phyloP scores from a whole-genome alignment of 2,888 invertebrate species.

The Ophion slaviceki region DNA sequence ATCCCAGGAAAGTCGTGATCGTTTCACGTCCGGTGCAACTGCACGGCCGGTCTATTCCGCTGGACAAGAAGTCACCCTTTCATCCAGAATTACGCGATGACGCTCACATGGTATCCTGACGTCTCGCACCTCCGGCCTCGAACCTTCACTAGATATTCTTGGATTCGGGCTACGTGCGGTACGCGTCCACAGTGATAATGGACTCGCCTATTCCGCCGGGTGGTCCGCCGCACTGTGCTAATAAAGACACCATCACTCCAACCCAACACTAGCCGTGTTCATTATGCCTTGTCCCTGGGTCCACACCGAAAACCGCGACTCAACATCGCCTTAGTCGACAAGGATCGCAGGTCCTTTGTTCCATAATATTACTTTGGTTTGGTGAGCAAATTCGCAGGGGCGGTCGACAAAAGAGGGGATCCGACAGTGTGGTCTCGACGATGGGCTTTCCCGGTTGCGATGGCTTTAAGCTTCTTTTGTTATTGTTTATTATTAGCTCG shows the following conservation, averaged over 20 bases:
- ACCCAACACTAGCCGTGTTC: not conserved
- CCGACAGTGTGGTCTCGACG: not conserved
- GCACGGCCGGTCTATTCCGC: conserved; percentile 45
- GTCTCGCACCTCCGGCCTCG: not conserved
- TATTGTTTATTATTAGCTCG: not conserved
- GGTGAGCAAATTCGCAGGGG: not conserved
- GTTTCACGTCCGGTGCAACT: conserved; percentile 61
- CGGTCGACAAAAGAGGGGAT: not conserved
- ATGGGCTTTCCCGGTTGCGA: not conserved
- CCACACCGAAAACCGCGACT: conserved; percentile 12
- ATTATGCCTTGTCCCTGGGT: conserved; percentile 6
- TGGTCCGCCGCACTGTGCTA: not conserved
- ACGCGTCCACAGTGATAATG: not conserved
- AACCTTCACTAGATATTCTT: not conserved
- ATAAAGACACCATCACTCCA: not conserved
- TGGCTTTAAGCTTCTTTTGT: not conserved
- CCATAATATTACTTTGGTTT: not conserved
- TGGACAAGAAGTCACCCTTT: conserved; percentile 62
- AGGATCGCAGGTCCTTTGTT: conserved; percentile 2
- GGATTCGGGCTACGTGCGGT: not conserved
- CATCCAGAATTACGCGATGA: conserved; percentile 46
- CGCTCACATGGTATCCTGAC: conserved; percentile 2
- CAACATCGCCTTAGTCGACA: conserved; percentile 3
- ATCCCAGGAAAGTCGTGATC: conserved; percentile 54
- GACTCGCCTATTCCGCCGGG: not conserved